Evolutionary conservation across 2,113 vertebrate species (phyloP), one percentile per base, ranked within the genome.

Genomic region (Microcebus griseorufus): DNA sequence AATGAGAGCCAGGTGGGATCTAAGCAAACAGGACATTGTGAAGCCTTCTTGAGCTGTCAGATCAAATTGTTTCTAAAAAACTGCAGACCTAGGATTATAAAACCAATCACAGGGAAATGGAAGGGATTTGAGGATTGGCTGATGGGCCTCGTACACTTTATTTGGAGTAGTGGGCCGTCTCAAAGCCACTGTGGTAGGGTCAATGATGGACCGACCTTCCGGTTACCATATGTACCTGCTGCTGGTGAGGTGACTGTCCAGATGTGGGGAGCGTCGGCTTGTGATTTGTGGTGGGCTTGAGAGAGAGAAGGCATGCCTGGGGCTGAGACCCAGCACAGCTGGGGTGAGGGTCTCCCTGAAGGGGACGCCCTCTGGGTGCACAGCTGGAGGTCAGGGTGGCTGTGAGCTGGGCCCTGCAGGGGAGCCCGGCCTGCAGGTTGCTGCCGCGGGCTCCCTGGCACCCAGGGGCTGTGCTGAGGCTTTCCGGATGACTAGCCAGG

Each of bases 181-280:
- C 29, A 1, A 14, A 79, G 65, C 37, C 2, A 0, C 9, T 5
- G 20, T 29, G 7, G 25, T 13, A 11, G 51, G 13, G 0, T 64
- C 23, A 37, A 11, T 3, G 29, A 13, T 3, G 27, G 22, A 65
- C 8, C 0, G 3, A 17, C 6, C 16, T 32, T 70, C 17, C 34
- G 2, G 0, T 62, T 16, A 11, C 39, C 45, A 0, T 25, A 51
- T 3, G 7, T 37, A 4, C 7, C 10, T 1, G 6, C 5, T 2
- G 20, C 17, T 23, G 69, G 42, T 60, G 39, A 29, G 34, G 1
- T 42, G 25, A 39, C 79, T 5, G 0, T 67, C 34, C 2, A 53
- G 53, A 67, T 70, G 2, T 37, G 8, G 32, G 23, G 37, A 45
- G 12, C 48, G 22, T 48, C 6, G 27, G 22, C 55, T 53, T 84